Evolutionary conservation across 1,140 invertebrate species (phyloP).

Genomic region (Drusus annulatus): DNA sequence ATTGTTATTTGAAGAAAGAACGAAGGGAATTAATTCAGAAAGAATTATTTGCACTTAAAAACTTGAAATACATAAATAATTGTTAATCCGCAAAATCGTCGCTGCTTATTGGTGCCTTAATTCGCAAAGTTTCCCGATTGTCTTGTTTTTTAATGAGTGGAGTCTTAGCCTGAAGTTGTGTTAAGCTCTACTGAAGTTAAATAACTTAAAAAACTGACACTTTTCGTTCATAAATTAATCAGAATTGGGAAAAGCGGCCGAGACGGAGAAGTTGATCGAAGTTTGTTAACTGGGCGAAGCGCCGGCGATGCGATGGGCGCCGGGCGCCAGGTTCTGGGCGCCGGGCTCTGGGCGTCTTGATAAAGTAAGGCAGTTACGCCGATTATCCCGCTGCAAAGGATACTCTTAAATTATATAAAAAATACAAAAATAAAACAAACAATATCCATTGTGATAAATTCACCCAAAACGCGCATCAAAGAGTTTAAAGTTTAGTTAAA

Average conservation of each 20-base stretch:
- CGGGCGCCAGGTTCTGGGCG: no score
- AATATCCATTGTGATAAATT: no score
- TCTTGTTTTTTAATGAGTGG: conserved; percentile 32
- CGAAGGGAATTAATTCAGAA: no score
- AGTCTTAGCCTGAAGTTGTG: conserved; percentile 10
- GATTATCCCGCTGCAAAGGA: no score
- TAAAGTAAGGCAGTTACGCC: conserved; percentile 44
- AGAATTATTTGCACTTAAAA: no score
- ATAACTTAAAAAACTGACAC: conserved; percentile 37
- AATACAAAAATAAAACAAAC: no score
- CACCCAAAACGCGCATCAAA: no score
- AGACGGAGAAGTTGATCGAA: conserved; percentile 56
- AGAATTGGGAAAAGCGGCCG: conserved; percentile 23
- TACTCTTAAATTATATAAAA: no score
- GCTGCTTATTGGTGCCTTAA: conserved; percentile 10
- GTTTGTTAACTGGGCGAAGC: conserved; percentile 48
- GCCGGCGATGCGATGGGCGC: no score
- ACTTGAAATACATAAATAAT: no score
- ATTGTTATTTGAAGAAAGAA: no score
- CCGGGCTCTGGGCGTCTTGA: conserved; percentile 39
- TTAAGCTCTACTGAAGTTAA: conserved; percentile 29
- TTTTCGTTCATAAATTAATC: conserved; percentile 45
- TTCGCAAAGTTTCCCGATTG: conserved; percentile 15
- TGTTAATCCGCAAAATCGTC: conserved; percentile 1
- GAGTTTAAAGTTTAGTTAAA: no score